Evolutionary conservation across 2,797 vertebrate species (phyloP), one percentile per base, ranked within the genome.

Genomic region (Tapirus indicus): DNA sequence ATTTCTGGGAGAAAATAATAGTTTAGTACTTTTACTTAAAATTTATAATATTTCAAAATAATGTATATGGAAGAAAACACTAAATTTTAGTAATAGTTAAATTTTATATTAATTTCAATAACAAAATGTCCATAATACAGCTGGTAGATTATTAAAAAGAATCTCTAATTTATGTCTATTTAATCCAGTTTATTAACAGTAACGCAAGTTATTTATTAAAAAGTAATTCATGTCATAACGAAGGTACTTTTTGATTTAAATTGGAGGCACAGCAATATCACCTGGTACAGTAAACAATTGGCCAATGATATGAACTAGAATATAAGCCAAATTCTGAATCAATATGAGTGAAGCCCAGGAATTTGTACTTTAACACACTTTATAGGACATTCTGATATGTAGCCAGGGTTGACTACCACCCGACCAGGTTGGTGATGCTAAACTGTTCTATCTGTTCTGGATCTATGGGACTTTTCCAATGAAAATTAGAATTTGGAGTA

Each of bases 51-150:
- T 68, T 91, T 79, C 32, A 75, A 94, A 86, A 72, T 54, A 89
- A 41, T 47, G 38, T 23, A 87, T 68, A 52, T 41, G 38, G 29
- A 66, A 74, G 14, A 35, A 47, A 17, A 14, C 41, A 49, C 56
- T 68, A 74, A 49, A 72, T 90, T 82, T 91, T 68, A 77, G 38
- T 29, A 79, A 72, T 17, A 56, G 2, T 32, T 66, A 71, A 3
- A 29, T 32, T 79, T 93, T 54, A 68, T 88, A 47, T 32, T 66
- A 92, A 79, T 92, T 84, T 92, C 27, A 79, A 72, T 83, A 88
- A 27, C 14, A 82, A 80, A 88, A 72, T 41, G 6, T 29, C 49
- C 9, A 25, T 21, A 35, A 85, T 66, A 49, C 20, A 60, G 11
- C 56, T 58, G 86, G 41, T 38, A 35, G 44, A 62, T 84, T 77